Evolutionary conservation across 2,113 vertebrate genomes (phyloP).

Genomic region (Xiphophorus couchianus): DNA sequence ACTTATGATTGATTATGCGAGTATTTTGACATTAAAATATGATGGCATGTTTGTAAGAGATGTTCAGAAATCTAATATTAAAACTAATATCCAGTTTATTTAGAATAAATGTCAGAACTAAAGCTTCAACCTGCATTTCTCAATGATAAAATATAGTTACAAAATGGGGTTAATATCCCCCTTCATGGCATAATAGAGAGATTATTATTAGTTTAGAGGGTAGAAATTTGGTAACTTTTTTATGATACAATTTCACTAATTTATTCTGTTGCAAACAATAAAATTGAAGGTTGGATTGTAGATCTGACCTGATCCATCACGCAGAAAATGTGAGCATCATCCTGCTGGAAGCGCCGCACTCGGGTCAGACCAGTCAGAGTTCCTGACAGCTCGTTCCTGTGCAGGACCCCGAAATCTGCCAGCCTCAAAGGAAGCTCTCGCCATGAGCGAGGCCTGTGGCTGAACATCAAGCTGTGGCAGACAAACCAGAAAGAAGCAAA

Average conservation of each 20-base stretch:
- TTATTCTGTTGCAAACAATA: not conserved
- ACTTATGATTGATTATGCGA: too few relatives aligned
- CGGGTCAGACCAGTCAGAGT: slow-evolving; percentile 89
- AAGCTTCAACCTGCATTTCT: not conserved
- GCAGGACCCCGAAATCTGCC: slow-evolving; percentile 95
- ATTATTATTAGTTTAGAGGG: not conserved
- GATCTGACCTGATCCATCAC: slow-evolving; percentile 88
- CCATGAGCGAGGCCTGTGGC: slow-evolving; percentile 93
- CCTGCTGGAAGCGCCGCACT: slow-evolving; percentile 94
- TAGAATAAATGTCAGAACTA: too few relatives aligned
- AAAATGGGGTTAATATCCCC: not conserved
- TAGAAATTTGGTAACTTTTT: not conserved
- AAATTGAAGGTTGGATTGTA: not conserved
- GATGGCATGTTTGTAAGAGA: too few relatives aligned
- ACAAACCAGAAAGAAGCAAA: slow-evolving; percentile 13
- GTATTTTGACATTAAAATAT: too few relatives aligned
- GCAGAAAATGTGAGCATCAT: slow-evolving; percentile 97
- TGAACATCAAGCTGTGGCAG: slow-evolving; percentile 89
- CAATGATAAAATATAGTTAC: not conserved
- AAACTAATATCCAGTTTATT: too few relatives aligned
- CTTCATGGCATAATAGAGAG: not conserved
- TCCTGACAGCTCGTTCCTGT: slow-evolving; percentile 92
- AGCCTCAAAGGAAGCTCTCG: slow-evolving; percentile 91
- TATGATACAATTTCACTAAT: not conserved
- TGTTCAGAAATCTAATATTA: too few relatives aligned